Evolutionary conservation across 2,888 invertebrate species (phyloP).

Genomic region (Brassicogethes aeneus): DNA sequence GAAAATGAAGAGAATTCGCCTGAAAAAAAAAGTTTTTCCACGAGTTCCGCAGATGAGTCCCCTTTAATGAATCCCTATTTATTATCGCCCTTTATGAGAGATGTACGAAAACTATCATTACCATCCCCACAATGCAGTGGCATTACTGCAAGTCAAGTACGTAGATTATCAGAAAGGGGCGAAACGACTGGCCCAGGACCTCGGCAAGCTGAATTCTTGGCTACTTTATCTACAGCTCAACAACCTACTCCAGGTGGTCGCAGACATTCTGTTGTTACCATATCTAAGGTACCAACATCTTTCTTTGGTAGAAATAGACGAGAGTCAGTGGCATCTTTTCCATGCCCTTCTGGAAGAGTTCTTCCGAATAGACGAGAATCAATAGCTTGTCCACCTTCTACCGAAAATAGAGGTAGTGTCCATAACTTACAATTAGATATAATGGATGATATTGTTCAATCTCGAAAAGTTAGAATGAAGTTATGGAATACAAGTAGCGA

Average conservation of each 20-base stretch:
- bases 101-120: slow-evolving; percentile 71
- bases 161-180: slow-evolving; percentile 71
- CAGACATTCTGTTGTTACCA: slow-evolving; percentile 79
- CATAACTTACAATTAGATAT: slow-evolving; percentile 80
- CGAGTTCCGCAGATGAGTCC: slow-evolving; percentile 66
- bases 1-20: slow-evolving; percentile 50
- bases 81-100: slow-evolving; percentile 66
- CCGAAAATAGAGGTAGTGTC: slow-evolving; percentile 64
- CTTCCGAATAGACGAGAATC: slow-evolving; percentile 36
- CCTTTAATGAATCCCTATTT: slow-evolving; percentile 67
- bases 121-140: slow-evolving; percentile 80
- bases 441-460: slow-evolving; percentile 81
- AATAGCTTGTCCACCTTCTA: slow-evolving; percentile 59
- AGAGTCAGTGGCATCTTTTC: slow-evolving; percentile 74
- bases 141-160: slow-evolving; percentile 79
- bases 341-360: slow-evolving; percentile 44
- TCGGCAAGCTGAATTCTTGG: slow-evolving; percentile 72
- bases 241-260: slow-evolving; percentile 66
- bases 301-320: slow-evolving; percentile 70
- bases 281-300: slow-evolving; percentile 69
- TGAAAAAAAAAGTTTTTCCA: slow-evolving; percentile 41
- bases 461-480: slow-evolving; percentile 74
- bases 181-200: slow-evolving; percentile 65
- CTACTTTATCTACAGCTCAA: slow-evolving; percentile 68
- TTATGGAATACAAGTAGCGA: slow-evolving; percentile 77